Conservation (phyloP, 2,888 invertebrate species). For the Germaria angustata region DNA sequence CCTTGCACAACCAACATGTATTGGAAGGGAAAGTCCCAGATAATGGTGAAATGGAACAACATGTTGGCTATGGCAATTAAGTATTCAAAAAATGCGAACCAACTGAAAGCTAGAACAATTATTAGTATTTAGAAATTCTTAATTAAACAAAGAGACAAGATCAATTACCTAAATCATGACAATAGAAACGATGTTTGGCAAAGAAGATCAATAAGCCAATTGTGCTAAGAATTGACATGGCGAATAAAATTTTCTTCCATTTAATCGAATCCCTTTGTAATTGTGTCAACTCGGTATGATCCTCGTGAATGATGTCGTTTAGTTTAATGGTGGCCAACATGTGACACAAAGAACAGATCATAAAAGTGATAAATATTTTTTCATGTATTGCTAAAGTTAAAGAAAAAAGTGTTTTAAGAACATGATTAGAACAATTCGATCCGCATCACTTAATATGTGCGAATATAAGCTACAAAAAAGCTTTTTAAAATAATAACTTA, state of each 20-base stretch:
- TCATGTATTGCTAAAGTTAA: conserved; percentile 89
- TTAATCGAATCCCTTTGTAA: conserved; percentile 81
- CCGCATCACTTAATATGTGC: no score
- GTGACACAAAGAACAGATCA: conserved; percentile 90
- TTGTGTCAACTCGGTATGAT: conserved; percentile 74
- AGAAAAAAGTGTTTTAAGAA: no score
- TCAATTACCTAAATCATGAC: conserved; percentile 91
- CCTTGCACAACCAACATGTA: conserved; percentile 86
- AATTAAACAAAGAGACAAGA: neutral
- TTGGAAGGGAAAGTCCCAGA: conserved; percentile 92
- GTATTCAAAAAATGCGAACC: conserved; percentile 96
- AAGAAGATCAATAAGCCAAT: conserved; percentile 92
- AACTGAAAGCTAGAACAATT: conserved; percentile 89
- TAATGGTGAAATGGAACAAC: conserved; percentile 94
- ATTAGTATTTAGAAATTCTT: neutral
- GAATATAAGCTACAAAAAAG: no score
- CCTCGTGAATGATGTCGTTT: conserved; percentile 77
- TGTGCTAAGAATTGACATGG: conserved; percentile 88
- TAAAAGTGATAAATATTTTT: conserved; percentile 94
- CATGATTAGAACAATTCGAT: no score
- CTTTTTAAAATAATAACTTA: no score
- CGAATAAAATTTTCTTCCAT: conserved; percentile 88
- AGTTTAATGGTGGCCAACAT: conserved; percentile 88
- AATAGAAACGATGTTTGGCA: conserved; percentile 91
- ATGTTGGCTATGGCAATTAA: conserved; percentile 94